Evolutionary conservation across 2,113 vertebrate species (phyloP), one percentile per base, ranked within the genome.

Genomic region (Rhadina sibilatrix): DNA sequence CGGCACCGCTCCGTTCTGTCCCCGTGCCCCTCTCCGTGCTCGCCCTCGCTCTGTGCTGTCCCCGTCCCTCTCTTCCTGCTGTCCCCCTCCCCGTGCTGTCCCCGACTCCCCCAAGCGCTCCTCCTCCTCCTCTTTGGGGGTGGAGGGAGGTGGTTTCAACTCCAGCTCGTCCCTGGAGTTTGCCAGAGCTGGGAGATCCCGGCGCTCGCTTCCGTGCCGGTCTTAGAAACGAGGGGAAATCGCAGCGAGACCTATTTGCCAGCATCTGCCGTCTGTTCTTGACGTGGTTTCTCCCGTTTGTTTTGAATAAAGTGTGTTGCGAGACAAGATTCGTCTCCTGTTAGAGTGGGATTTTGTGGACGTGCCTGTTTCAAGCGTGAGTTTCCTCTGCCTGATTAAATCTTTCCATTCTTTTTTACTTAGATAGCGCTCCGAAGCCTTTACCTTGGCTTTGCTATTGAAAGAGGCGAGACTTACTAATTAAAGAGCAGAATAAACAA

Each of bases 221-320:
- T 10, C 59, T 72, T 37, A 49, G 92, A 68, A 63, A 65, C 11
- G 50, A 50, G 85, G 2, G n/a, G 28, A 77, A 86, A 80, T 63
- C 38, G 63, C 72, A 19, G 22, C 33, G 22, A 49, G 64, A 59
- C n/a, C 83, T 78, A 53, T 92, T 94, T 88, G 68, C 83, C 15
- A 89, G 83, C 42, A 2, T 54, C 59, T 21, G 46, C 71, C 33
- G 33, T 11, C 83, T 83, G 16, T 37, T 92, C 87, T 47, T 46
- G 77, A 21, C 78, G 90, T 31, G 77, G 40, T 76, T 94, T 68
- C 89, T 89, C 37, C 60, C 28, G 83, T 87, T 92, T 56, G 64
- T 81, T 95, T 92, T 31, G 91, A 95, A 89, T 94, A 91, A 96
- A 94, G 49, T 50, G 10, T 14, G 87, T 64, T 69, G 91, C 72